Evolutionary conservation across 1,140 invertebrate genomes (phyloP), one percentile per base, ranked within the genome.

Genomic region (Zaprionus taronus): DNA sequence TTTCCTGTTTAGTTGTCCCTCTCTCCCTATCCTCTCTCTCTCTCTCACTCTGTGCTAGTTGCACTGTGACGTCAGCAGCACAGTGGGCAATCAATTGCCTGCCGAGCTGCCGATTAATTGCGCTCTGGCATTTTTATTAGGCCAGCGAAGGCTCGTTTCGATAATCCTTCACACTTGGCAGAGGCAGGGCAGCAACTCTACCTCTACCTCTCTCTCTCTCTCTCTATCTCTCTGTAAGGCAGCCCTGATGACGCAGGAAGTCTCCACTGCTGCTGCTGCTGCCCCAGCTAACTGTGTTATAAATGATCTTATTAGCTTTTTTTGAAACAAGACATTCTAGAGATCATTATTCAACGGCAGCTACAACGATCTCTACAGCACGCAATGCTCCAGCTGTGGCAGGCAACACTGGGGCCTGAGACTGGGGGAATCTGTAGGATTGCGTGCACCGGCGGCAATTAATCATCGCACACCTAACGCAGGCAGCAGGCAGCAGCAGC

Each of bases 291-390:
- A 90, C 85, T 85, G 85, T 90, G 81, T 90, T 90, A 90, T 90
- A 90, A 90, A 90, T 90, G 85, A 90, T 90, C 85, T 90, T 90
- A 90, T 90, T 90, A 90, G 85, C 76, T 82, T 90, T 90, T 90
- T 90, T 90, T 90, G 85, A 90, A 90, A 90, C 85, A 90, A 90
- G 85, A 90, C 85, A 89, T 90, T 90, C 85, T 85, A 44, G 65
- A 77, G 85, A 90, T 90, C 85, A 90, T 90, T 90, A 91, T 90
- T 90, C 82, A 90, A 78, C 49, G 61, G 63, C 58, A 56, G 57
- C 61, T 58, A 41, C 38, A 41, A n/a, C 38, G 38, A 15, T n/a
- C 38, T 47, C 15, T n/a, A 38, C 36, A 38, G 41, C 41, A 44
- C 41, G 41, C 41, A 47, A 9, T 17, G 41, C 41, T 47, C 41